phyloP scores from a whole-genome alignment of 2,888 invertebrate species.

The Emmelina monodactyla region DNA sequence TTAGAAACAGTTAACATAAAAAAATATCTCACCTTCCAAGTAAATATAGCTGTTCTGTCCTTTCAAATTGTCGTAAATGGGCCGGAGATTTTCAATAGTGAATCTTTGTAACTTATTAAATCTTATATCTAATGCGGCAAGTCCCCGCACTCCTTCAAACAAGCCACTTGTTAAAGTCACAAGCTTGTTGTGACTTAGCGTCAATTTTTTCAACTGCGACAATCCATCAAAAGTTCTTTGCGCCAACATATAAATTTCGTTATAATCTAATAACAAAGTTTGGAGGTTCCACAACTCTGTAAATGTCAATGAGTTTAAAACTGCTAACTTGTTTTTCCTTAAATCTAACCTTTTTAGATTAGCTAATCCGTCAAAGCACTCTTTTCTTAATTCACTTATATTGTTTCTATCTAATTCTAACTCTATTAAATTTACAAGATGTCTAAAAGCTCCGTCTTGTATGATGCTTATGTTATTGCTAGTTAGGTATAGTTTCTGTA shows the following conservation, averaged over 20 bases:
- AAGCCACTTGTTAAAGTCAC: slow-evolving; percentile 73
- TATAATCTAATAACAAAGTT: slow-evolving; percentile 74
- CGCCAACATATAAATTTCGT: slow-evolving; percentile 74
- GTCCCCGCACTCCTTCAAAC: slow-evolving; percentile 74
- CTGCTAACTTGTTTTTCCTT: slow-evolving; percentile 75
- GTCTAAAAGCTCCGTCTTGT: slow-evolving; percentile 84
- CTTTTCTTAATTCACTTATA: slow-evolving; percentile 76
- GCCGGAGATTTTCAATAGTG: slow-evolving; percentile 75
- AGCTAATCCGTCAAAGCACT: slow-evolving; percentile 79
- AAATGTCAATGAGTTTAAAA: slow-evolving; percentile 80
- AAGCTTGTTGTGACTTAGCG: slow-evolving; percentile 78
- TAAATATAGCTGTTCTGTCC: slow-evolving; percentile 76
- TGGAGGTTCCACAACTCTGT: slow-evolving; percentile 78
- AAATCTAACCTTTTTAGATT: slow-evolving; percentile 77
- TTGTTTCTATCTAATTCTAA: slow-evolving; percentile 83
- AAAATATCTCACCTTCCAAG: slow-evolving; percentile 72
- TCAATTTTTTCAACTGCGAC: slow-evolving; percentile 73
- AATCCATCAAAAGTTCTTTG: slow-evolving; percentile 81
- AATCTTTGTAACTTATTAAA: slow-evolving; percentile 79
- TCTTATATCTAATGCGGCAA: slow-evolving; percentile 78
- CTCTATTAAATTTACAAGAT: slow-evolving; percentile 76
- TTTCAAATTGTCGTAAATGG: slow-evolving; percentile 79
- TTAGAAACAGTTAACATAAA: too few relatives aligned
- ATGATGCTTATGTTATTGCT: slow-evolving; percentile 85
- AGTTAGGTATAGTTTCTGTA: slow-evolving; percentile 81